These are phyloP conservation scores for Malacosoma neustria DNA, from an alignment of 2,888 invertebrate genomes.

Conservation along the genomic window DNA sequence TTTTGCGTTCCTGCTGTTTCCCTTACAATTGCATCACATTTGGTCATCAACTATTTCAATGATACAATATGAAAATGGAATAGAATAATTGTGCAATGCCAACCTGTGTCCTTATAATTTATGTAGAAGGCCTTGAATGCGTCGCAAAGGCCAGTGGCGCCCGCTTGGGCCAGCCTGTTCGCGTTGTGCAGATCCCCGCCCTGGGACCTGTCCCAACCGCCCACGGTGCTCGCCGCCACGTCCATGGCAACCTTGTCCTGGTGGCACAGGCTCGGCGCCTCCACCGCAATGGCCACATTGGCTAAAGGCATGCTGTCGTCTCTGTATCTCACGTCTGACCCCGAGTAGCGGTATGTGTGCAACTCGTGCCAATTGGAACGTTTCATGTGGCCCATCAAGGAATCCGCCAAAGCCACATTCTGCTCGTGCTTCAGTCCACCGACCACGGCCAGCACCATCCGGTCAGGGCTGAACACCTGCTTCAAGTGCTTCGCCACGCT, in stretches of 20 bases:
- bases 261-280: conserved; percentile 92
- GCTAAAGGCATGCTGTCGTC: conserved; percentile 93
- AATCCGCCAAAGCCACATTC: conserved; percentile 83
- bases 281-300: conserved; percentile 93
- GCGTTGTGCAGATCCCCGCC: conserved; percentile 89
- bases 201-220: conserved; percentile 92
- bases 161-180: conserved; percentile 82
- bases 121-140: conserved; percentile 97
- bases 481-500: conserved; percentile 86
- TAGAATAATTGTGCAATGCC: background rate
- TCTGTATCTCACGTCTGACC: conserved; percentile 88
- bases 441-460: conserved; percentile 94
- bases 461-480: conserved; percentile 89
- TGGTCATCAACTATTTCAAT: no score
- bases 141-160: conserved; percentile 83
- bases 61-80: no score
- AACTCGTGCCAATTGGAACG: conserved; percentile 67
- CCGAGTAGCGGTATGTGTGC: conserved; percentile 84
- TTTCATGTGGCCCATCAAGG: conserved; percentile 78
- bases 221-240: conserved; percentile 93
- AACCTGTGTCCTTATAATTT: conserved; percentile 92
- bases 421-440: conserved; percentile 92
- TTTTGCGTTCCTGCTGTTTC: no score
- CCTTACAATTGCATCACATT: no score
- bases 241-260: conserved; percentile 94